phyloP scores from a whole-genome alignment of 2,797 vertebrate genomes.

The Hyperoplus lanceolatus region DNA sequence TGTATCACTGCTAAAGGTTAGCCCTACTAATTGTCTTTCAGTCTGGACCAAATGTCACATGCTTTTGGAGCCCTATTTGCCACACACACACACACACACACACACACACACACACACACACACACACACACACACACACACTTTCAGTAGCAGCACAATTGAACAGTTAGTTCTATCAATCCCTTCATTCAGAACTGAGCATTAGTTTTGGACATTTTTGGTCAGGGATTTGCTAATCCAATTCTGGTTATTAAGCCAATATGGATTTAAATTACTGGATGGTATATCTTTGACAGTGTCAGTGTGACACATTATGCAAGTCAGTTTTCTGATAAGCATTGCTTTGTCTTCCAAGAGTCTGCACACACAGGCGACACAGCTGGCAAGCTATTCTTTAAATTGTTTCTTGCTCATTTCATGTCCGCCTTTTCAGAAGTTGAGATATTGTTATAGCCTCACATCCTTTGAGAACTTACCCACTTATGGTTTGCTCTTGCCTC shows the following conservation, averaged over 20 bases:
- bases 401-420: conserved; percentile 4
- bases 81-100: conserved; percentile 28
- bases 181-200: conserved; percentile 27
- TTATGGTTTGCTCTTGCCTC: conserved; percentile 8
- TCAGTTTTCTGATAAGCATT: conserved; percentile 36
- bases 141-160: conserved; percentile 28
- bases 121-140: conserved; percentile 24
- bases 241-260: conserved; percentile 25
- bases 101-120: conserved; percentile 1
- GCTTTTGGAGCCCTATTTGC: conserved; percentile 34
- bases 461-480: conserved; percentile 8
- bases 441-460: background rate
- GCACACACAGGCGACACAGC: conserved; percentile 12
- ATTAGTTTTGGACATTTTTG: conserved; percentile 26
- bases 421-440: background rate
- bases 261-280: conserved; percentile 31
- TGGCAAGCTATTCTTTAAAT: conserved; percentile 21
- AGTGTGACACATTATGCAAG: conserved; percentile 23
- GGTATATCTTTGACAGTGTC: conserved; percentile 29
- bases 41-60: conserved; percentile 58
- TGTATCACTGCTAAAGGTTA: conserved; percentile 51
- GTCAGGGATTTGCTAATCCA: conserved; percentile 12
- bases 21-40: conserved; percentile 54
- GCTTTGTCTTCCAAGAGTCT: conserved; percentile 36
- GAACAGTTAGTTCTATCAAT: conserved; percentile 26